Conservation (phyloP, 2,888 invertebrate genomes). For the Chaetogeoica ovagalla region DNA sequence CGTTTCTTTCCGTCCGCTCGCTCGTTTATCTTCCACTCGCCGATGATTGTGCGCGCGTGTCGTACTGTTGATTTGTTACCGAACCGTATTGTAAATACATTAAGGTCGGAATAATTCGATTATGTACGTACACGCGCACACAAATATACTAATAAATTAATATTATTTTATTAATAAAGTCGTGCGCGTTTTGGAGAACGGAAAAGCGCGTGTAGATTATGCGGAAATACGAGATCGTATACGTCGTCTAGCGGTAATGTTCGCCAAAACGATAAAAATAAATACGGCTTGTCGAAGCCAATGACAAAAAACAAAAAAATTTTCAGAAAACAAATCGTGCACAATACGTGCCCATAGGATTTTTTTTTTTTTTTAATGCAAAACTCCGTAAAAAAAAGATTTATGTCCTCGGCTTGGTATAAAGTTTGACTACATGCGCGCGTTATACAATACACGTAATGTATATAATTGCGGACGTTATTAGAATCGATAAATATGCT, state of each 20-base stretch:
- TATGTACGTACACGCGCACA: neutral
- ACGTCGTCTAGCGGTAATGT: neutral
- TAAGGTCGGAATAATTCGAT: slow-evolving; percentile 48
- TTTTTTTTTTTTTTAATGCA: neutral
- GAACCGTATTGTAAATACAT: too few species aligned
- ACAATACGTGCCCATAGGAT: too few species aligned
- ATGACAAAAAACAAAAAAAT: too few species aligned
- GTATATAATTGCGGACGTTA: too few species aligned
- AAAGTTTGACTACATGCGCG: too few species aligned
- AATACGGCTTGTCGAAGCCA: neutral
- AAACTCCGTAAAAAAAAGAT: neutral
- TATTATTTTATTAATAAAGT: too few species aligned
- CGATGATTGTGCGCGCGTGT: neutral
- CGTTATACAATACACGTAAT: too few species aligned
- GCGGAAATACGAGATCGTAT: slow-evolving; percentile 11
- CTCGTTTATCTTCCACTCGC: slow-evolving; percentile 7
- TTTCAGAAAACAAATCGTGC: neutral
- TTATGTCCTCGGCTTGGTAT: too few species aligned
- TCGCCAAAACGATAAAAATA: neutral
- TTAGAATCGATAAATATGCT: too few species aligned
- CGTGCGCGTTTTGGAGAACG: slow-evolving; percentile 13
- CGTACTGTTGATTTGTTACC: neutral
- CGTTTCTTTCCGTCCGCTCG: slow-evolving; percentile 12
- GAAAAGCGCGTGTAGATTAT: neutral
- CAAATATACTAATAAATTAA: too few species aligned